phyloP scores from a whole-genome alignment of 2,797 vertebrate species.

The Margarornis squamiger region DNA sequence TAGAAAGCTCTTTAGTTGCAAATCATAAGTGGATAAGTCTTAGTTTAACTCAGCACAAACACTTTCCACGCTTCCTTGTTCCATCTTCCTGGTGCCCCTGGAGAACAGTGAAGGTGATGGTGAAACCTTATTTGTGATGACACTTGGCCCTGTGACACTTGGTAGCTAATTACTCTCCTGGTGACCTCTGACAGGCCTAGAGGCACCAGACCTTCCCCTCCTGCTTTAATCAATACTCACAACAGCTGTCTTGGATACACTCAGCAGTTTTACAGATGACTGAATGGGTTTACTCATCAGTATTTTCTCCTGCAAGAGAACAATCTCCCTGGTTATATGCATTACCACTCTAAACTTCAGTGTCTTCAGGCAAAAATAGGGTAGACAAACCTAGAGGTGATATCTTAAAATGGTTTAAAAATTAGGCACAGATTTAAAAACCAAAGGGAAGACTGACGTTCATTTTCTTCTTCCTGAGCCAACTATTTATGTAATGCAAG shows the following conservation, averaged over 20 bases:
- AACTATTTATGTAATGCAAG: conserved; percentile 17
- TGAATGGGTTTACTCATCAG: conserved; percentile 42
- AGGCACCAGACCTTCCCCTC: neutral
- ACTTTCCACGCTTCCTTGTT: conserved; percentile 24
- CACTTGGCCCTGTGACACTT: conserved; percentile 19
- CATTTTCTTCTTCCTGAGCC: neutral
- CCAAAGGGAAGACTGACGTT: neutral
- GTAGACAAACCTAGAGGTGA: neutral
- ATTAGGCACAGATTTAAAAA: neutral
- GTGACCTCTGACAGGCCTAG: conserved; percentile 38
- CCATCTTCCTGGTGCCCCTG: neutral
- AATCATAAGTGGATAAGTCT: conserved; percentile 40
- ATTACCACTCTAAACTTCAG: neutral
- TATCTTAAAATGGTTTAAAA: conserved; percentile 20
- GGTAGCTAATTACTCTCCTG: conserved; percentile 46
- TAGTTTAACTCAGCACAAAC: conserved; percentile 49
- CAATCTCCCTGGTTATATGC: neutral
- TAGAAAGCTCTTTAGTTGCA: conserved; percentile 41
- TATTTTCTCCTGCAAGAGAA: conserved; percentile 18
- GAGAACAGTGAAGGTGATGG: neutral
- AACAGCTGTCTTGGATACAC: conserved; percentile 15
- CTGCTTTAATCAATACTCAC: conserved; percentile 36
- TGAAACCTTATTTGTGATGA: conserved; percentile 47
- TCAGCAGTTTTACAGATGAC: conserved; percentile 40
- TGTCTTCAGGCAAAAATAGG: neutral